These are phyloP conservation scores for Zeugodacus cucurbitae DNA, from an alignment of 1,140 invertebrate species.

Conservation along the genomic window DNA sequence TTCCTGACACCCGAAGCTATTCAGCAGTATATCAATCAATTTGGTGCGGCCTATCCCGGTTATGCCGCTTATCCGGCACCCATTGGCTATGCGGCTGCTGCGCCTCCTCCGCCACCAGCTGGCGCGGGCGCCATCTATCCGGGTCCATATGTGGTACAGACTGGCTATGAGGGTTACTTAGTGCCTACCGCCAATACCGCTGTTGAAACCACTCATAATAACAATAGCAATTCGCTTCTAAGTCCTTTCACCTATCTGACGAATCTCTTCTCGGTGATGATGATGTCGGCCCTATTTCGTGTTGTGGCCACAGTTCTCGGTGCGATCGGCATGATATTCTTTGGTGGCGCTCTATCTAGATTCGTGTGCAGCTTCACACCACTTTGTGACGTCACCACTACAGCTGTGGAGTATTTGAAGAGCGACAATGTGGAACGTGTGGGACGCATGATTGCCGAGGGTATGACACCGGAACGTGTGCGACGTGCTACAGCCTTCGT, in stretches of 20 bases:
- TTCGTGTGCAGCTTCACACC: constrained; percentile 75
- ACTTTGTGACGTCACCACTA: constrained; percentile 72
- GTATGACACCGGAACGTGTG: constrained; percentile 68
- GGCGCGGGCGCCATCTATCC: constrained; percentile 39
- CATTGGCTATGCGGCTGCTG: constrained; percentile 20
- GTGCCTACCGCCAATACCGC: constrained; percentile 49
- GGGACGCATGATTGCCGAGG: constrained; percentile 56
- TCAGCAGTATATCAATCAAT: constrained; percentile 62
- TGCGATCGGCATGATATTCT: constrained; percentile 69
- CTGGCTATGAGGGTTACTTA: constrained; percentile 65
- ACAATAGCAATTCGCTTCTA: constrained; percentile 43
- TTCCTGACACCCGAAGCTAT: constrained; percentile 58
- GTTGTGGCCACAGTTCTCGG: constrained; percentile 56
- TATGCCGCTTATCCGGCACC: constrained; percentile 52
- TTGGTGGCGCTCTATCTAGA: constrained; percentile 71
- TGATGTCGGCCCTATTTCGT: constrained; percentile 60
- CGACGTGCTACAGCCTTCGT: constrained; percentile 73
- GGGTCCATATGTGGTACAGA: constrained; percentile 57
- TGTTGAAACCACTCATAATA: neutral
- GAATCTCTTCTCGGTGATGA: constrained; percentile 51
- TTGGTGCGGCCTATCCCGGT: constrained; percentile 54
- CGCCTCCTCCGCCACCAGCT: neutral
- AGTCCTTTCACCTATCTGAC: constrained; percentile 39
- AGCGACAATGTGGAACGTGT: constrained; percentile 56
- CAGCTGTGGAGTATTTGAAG: constrained; percentile 66